Base-by-base conservation (phyloP, 2,888 invertebrate genomes). In the Drosophila planitibia region DNA sequence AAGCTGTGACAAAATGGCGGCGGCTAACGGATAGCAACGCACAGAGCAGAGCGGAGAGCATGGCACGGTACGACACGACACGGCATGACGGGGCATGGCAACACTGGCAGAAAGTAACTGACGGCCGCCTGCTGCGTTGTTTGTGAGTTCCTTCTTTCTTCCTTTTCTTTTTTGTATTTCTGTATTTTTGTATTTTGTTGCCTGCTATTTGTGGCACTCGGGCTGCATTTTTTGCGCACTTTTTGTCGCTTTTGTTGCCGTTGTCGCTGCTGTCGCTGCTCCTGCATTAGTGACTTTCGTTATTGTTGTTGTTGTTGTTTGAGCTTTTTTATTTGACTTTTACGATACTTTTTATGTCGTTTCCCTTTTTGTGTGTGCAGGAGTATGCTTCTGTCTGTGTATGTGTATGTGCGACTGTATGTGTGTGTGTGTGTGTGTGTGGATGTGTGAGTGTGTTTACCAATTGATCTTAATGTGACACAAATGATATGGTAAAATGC, bases 391-490 rank as follows among this genome's bases (percentile, higher is more conserved):
- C 30, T 58, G 57, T 32, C 16, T 35, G 44, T 41, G 30, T 14
- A 35, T 41, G 28, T 59, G 53, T 53, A 30, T 35, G 51, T 22
- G n/a, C 30, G 7, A 22, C n/a, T 58, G 22, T 57, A 47, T 41
- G 19, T 12, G 33, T 41, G 32, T 33, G 51, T 22, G n/a, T 22
- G 10, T 28, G 61, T 37, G 59, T 47, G 49, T 44, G 51, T 41
- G 28, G 53, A 25, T 53, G 37, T 64, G 35, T 58, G 74, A 81
- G 87, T 83, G 84, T 91, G 85, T 91, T 89, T 91, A 84, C 91
- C 91, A 91, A 91, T 92, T 92, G 91, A 92, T 92, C 91, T 91
- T 92, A 92, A 92, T 92, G 91, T 92, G 91, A 92, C 91, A 92
- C 91, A 92, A 91, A 92, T 92, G 91, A 92, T 91, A 91, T 90